Evolutionary conservation across 2,797 vertebrate species (phyloP), one percentile per base, ranked within the genome.

Genomic region (Ctenochaetus hawaiiensis): DNA sequence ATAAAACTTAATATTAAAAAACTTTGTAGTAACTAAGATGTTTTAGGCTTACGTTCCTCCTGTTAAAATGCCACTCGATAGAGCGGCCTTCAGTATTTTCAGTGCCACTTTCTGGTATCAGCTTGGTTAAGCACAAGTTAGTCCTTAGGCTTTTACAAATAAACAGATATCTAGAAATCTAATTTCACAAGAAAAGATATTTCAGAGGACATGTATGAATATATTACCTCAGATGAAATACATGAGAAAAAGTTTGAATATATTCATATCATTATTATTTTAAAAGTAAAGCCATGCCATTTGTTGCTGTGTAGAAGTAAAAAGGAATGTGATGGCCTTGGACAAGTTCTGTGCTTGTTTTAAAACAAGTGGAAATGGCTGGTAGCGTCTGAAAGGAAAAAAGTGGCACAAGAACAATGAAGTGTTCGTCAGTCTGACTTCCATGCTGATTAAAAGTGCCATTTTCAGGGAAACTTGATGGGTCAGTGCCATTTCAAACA

Each of bases 331-430:
- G 8, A n/a, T 41, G 37, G 7, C 14, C 11, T 22, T 56, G 30
- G n/a, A 44, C 2, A 14, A 8, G 34, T 17, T 44, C 37, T 60
- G 8, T 43, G 22, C 30, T 41, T 22, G 45, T 13, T 52, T 59
- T 58, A 26, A 61, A 54, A 67, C 16, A 30, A 66, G 2, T 59
- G n/a, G 64, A 69, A 81, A 69, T 72, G n/a, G 20, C 8, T 26
- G 16, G 23, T 17, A 54, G 54, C 43, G 22, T 77, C n/a, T 60
- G 39, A 59, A 41, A 67, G 69, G 49, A 51, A 64, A 75, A 76
- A 72, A 20, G 53, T 67, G 34, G 69, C 53, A 65, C 3, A 37
- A 67, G 54, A 88, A 80, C 78, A 85, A 84, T 83, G 67, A 73
- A 26, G 66, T 67, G 12, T 73, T 75, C 17, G 13, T 10, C 64